These are phyloP conservation scores for Todus mexicanus DNA, from an alignment of 2,797 vertebrate genomes.

Conservation along the genomic window DNA sequence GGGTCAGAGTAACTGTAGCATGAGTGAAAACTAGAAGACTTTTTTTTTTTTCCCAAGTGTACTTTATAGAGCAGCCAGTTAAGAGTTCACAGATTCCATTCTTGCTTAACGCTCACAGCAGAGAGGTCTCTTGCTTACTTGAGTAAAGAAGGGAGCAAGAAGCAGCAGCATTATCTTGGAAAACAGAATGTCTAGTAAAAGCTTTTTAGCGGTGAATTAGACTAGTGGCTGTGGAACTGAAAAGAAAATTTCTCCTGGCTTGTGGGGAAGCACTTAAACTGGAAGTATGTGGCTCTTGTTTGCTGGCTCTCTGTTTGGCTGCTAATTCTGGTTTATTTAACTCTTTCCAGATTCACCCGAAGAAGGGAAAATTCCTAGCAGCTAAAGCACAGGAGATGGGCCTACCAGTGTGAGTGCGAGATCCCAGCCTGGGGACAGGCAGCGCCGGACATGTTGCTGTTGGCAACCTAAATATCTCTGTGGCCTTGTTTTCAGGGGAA, in stretches of 20 bases:
- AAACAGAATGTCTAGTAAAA: background rate
- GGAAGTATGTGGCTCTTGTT: background rate
- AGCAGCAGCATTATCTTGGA: background rate
- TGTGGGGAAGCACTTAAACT: background rate
- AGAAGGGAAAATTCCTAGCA: slow-evolving; percentile 90
- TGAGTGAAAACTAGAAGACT: background rate
- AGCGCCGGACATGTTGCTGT: background rate
- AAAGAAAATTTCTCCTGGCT: background rate
- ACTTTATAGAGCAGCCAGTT: background rate
- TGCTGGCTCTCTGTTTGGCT: background rate
- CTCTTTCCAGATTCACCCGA: slow-evolving; percentile 83
- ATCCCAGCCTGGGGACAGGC: background rate
- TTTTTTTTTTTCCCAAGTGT: background rate
- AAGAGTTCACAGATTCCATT: background rate
- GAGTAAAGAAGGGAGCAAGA: background rate
- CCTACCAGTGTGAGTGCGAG: slow-evolving; percentile 87
- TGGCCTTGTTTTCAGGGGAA: slow-evolving; percentile 78
- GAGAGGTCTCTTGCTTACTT: background rate
- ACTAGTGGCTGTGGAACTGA: background rate
- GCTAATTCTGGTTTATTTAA: background rate
- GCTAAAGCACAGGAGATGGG: slow-evolving; percentile 86
- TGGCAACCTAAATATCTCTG: background rate
- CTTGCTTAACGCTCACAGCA: background rate
- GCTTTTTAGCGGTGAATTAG: background rate
- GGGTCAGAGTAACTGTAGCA: background rate